Conservation (phyloP, 2,113 vertebrate species). For the Patagioenas fasciata region DNA sequence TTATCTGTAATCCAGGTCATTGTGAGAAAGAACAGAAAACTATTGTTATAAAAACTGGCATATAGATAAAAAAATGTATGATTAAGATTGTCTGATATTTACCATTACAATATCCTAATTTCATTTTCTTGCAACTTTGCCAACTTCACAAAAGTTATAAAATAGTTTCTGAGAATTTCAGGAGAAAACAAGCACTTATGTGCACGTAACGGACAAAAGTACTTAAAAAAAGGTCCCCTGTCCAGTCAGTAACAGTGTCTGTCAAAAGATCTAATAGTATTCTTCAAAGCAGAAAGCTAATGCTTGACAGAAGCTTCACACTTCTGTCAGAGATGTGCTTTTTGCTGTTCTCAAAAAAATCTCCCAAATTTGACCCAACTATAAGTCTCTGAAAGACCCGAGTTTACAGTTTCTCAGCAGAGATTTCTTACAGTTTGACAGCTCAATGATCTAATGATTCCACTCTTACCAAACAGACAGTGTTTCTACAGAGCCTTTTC, state of each 20-base stretch:
- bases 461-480: not conserved
- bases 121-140: not conserved
- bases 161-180: not conserved
- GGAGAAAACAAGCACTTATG: not conserved
- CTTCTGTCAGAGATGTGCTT: not conserved
- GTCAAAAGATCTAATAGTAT: not conserved
- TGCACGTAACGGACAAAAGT: not conserved
- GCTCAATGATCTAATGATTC: not conserved
- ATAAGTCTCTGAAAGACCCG: not conserved
- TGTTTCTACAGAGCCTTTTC: not conserved
- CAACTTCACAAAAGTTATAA: not conserved
- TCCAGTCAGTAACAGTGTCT: not conserved
- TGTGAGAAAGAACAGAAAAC: not conserved
- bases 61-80: not conserved
- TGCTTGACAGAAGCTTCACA: not conserved
- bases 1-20: not conserved
- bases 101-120: not conserved
- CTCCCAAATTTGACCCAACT: not conserved
- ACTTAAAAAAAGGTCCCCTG: not conserved
- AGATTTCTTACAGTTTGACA: not conserved
- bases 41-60: not conserved
- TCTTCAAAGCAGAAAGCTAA: not conserved
- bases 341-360: not conserved
- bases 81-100: not conserved
- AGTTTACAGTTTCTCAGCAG: not conserved